A percentile compares a stretch with the other conserved stretches of the same genome.
phyloP scores from a whole-genome alignment of 2,888 invertebrate genomes.

The Empis livida region DNA sequence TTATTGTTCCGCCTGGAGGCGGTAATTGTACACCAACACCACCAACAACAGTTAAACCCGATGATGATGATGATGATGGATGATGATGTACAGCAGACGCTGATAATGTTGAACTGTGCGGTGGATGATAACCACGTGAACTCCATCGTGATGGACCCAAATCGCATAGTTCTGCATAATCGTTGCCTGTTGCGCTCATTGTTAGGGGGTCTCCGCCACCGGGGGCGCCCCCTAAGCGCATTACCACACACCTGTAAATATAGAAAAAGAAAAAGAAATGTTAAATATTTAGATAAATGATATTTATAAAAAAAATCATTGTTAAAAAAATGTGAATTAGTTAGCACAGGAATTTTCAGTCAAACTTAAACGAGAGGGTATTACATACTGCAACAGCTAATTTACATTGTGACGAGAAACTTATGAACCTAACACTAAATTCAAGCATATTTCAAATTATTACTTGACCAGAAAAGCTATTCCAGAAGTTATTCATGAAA shows the following conservation, averaged over 20 bases:
- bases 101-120: constrained; percentile 22
- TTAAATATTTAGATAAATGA: too few relatives aligned
- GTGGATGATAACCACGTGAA: constrained; percentile 33
- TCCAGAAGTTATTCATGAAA: constrained; percentile 10
- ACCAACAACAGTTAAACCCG: constrained; percentile 3
- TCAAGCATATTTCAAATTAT: too few relatives aligned
- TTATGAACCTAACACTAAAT: too few relatives aligned
- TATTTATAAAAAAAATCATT: too few relatives aligned
- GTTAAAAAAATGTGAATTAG: too few relatives aligned
- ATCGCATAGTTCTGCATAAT: constrained; percentile 39
- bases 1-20: constrained; percentile 19
- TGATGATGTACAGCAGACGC: constrained; percentile 14
- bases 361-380: too few relatives aligned
- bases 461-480: constrained; percentile 13
- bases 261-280: constrained; percentile 1
- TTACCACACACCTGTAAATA: constrained; percentile 17
- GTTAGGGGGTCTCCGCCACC: constrained; percentile 30
- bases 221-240: constrained; percentile 21
- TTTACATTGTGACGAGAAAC: too few relatives aligned
- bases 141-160: constrained; percentile 37
- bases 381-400: too few relatives aligned
- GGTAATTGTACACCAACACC: constrained; percentile 1
- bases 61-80: constrained; percentile 22
- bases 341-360: too few relatives aligned
- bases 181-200: constrained; percentile 38